Conservation (phyloP, 2,888 invertebrate species). For the Mamestra brassicae region DNA sequence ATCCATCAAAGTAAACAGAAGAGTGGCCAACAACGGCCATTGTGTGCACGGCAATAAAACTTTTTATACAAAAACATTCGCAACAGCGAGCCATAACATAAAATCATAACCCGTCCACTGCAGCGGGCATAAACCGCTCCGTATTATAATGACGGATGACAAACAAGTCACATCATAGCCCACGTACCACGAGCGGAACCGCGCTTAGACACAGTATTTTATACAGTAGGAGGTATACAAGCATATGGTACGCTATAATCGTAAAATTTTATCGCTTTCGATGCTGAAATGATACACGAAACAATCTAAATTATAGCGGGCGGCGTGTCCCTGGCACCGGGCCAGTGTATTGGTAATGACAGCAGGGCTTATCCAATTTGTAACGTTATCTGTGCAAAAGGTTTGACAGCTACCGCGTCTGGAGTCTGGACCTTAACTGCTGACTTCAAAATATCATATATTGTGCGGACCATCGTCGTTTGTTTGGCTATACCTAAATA, state of each 20-base stretch:
- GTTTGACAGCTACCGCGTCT: constrained; percentile 68
- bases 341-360: constrained; percentile 87
- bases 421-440: constrained; percentile 61
- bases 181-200: constrained; percentile 47
- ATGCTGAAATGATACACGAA: constrained; percentile 90
- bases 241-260: constrained; percentile 87
- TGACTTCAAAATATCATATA: constrained; percentile 58
- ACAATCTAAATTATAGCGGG: constrained; percentile 88
- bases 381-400: constrained; percentile 78
- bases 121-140: constrained; percentile 38
- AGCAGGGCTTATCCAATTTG: constrained; percentile 85
- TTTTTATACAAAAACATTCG: constrained; percentile 59
- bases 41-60: constrained; percentile 53
- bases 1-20: constrained; percentile 38
- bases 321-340: constrained; percentile 81
- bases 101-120: constrained; percentile 56
- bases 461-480: constrained; percentile 24
- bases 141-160: constrained; percentile 62
- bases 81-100: constrained; percentile 50
- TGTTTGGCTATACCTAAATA: constrained; percentile 1
- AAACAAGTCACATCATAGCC: constrained; percentile 52
- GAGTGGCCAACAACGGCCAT: constrained; percentile 41
- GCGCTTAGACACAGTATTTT: constrained; percentile 79
- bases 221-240: constrained; percentile 72
- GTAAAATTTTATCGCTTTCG: constrained; percentile 90